A percentile compares a stretch with the other conserved stretches of the same genome.
These are phyloP conservation scores for Calephelis perditalis DNA, from an alignment of 2,888 invertebrate species.

Conservation along the genomic window DNA sequence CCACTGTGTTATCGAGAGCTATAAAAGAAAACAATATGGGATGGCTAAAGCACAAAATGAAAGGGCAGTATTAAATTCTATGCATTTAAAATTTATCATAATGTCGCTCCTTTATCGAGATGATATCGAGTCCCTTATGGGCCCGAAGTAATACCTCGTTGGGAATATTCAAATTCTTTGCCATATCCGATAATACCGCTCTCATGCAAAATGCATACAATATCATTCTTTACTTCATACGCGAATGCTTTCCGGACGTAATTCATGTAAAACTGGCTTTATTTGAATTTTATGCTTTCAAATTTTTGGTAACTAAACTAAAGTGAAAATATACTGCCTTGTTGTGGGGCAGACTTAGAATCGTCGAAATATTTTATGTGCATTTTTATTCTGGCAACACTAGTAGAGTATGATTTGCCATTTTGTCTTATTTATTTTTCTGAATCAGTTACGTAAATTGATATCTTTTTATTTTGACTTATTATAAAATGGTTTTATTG, in stretches of 20 bases:
- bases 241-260: conserved; percentile 59
- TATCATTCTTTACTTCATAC: conserved; percentile 73
- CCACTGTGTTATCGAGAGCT: background rate
- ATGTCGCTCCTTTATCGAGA: conserved; percentile 21
- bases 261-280: conserved; percentile 72
- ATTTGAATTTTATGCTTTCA: conserved; percentile 69
- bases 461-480: no score
- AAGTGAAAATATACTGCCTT: conserved; percentile 18
- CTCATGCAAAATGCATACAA: conserved; percentile 76
- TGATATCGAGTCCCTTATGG: conserved; percentile 19
- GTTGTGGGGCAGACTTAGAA: conserved; percentile 28
- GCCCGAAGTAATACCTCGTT: conserved; percentile 37
- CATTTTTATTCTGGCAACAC: background rate
- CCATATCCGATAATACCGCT: conserved; percentile 69
- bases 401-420: no score
- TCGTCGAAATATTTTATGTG: background rate
- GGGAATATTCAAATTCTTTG: conserved; percentile 71
- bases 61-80: background rate
- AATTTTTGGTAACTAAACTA: conserved; percentile 47
- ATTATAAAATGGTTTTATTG: no score
- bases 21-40: conserved; percentile 1
- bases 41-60: background rate
- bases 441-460: no score
- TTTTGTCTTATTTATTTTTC: no score
- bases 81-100: conserved; percentile 7